Evolutionary conservation across 2,888 invertebrate species (phyloP), one percentile per base, ranked within the genome.

Genomic region (Acrobasis consociella): DNA sequence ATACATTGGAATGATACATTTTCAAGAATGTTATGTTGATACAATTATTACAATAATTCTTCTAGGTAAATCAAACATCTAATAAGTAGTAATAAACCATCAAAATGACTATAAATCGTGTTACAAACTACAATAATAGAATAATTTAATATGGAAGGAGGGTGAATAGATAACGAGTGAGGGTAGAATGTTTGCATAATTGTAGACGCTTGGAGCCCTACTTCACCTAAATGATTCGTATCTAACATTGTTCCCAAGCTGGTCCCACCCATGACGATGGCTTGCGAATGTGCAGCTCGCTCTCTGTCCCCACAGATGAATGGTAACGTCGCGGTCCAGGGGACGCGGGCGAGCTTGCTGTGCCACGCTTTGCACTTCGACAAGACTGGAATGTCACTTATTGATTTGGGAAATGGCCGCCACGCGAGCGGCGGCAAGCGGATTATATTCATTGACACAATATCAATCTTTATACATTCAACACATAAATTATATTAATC

Each of bases 251-350:
- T 91, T 93, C 93, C 92, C 93, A 81, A 84, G 84, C 86, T 93
- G 93, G 93, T 93, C 93, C 93, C 91, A 92, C 92, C 93, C 91
- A 90, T 91, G 92, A 92, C 92, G 90, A 89, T 88, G 89, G 88
- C 89, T 87, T 88, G 89, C 83, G 79, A 87, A 87, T 74, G 75
- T 81, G 85, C 87, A 81, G 66, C 73, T 78, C 76, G 73, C 78
- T 75, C 78, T 70, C 69, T 70, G 69, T 64, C 66, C 59, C 61
- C 3, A 22, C 22, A 22, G 3, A 3, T 2, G 22, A 22, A 22
- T 31, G 31, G 31, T 8, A 63, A 64, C 62, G 58, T 55, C 52
- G 58, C 46, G 13, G 9, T 22, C 10, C 22, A 10, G 58, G 7
- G n/a, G 58, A 13, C 46, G 58, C 15, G 10, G 42, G 13, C 16